Evolutionary conservation across 2,113 vertebrate species (phyloP), one percentile per base, ranked within the genome.

Genomic region (Dicaeum eximium): DNA sequence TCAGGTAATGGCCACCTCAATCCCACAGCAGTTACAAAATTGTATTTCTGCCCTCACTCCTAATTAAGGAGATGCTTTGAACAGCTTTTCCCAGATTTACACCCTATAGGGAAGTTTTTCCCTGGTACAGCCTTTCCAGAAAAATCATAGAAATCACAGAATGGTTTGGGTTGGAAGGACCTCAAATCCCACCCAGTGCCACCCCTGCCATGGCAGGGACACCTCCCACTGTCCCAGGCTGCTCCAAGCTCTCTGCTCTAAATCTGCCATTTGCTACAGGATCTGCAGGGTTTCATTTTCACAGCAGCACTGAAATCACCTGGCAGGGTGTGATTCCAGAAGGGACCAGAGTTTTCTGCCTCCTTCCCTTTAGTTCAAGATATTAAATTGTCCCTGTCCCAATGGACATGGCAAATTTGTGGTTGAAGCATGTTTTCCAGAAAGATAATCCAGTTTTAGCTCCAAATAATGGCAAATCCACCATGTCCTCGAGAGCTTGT

Each of bases 1-100:
- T 94, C 97, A 96, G 98, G 98, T 99, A 96, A 97, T 18, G 79
- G 7, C 4, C 42, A 54, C 65, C 45, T 30, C 27, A 4, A 1
- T 6, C 74, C 48, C 13, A 7, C 24, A 3, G 18, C 4, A 31
- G 10, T 5, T 2, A 57, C 3, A 27, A 17, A 20, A 4, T 1
- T 2, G 0, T 2, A 6, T 61, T 71, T 61, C 37, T 33, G 57
- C 40, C 22, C 57, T n/a, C 22, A 17, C 14, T 67, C 23, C 79
- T 61, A 2, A 20, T 2, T 3, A 7, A 9, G 30, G 50, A 56
- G 18, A 20, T 12, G 31, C 11, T 60, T 13, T 20, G 10, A 50
- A 18, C 3, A 53, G 42, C 31, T 78, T 38, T 23, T 50, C 12
- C 37, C 31, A 75, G 45, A 54, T 8, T 6, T 1, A 10, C 65